Base-by-base conservation (phyloP, 2,797 vertebrate species). In the Oreonectes daqikongensis region DNA sequence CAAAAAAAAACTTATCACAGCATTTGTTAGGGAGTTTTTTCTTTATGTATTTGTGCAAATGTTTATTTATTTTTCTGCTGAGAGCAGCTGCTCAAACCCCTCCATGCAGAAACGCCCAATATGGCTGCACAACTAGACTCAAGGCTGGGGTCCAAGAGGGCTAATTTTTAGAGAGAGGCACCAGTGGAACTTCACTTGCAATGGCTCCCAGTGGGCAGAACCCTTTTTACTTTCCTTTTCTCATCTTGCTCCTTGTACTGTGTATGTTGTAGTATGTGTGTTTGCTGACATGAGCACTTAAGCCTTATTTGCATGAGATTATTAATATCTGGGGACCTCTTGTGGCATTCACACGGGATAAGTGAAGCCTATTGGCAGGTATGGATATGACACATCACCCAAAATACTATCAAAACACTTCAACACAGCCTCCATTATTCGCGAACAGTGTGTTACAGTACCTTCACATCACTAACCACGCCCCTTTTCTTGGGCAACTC, bases 261-360 rank as follows among this genome's bases (percentile, higher is more conserved):
- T 89, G 91, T 91, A 92, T 90, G 90, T 93, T 94, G 90, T 84
- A 85, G 86, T 82, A 86, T 86, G 90, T 87, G 86, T 74, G 86
- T 90, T 82, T 94, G 92, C 92, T 94, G 94, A 95, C 93, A 94
- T 87, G 89, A 89, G 88, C 92, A 89, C 90, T 93, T 90, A 90
- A 90, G 90, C 89, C 87, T 85, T 80, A n/a, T n/a, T n/a, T n/a
- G n/a, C n/a, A n/a, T n/a, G n/a, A n/a, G n/a, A n/a, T n/a, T n/a
- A n/a, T n/a, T n/a, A n/a, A n/a, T n/a, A n/a, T n/a, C 85, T 90
- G 88, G 88, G 87, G 32, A 35, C 7, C 91, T 91, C 93, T 93
- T 92, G 92, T 87, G n/a, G n/a, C n/a, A n/a, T 90, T 84, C 89
- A 81, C 90, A 81, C 91, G 86, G 88, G 91, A 94, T 30, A 30